Evolutionary conservation across 2,113 vertebrate genomes (phyloP).

Genomic region (Salminus brasiliensis): DNA sequence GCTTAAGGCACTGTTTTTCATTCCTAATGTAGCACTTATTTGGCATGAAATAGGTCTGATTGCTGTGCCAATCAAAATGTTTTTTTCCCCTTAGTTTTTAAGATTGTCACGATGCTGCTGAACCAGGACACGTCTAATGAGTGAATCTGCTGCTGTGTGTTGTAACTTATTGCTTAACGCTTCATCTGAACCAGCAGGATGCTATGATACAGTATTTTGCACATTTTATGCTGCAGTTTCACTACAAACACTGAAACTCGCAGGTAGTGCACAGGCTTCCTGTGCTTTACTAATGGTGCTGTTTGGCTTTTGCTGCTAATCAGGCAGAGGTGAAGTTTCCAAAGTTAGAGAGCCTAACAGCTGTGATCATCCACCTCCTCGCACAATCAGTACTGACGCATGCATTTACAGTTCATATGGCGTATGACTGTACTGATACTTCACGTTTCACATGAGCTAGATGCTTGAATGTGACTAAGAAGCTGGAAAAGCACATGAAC

Average conservation of each 20-base stretch:
- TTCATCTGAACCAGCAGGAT: slow-evolving; percentile 7
- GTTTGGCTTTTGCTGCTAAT: not conserved
- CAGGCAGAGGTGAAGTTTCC: not conserved
- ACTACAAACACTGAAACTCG: not conserved
- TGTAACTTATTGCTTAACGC: not conserved
- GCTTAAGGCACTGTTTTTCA: slow-evolving; percentile 25
- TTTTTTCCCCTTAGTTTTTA: not conserved
- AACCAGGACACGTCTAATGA: not conserved
- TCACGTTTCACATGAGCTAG: not conserved
- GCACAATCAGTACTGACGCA: not conserved
- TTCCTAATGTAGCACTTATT: not conserved
- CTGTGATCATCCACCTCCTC: not conserved
- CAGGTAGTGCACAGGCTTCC: not conserved
- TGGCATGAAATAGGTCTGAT: slow-evolving; percentile 11
- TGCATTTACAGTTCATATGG: not conserved
- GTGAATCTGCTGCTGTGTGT: not conserved
- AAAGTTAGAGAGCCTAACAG: not conserved
- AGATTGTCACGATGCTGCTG: not conserved
- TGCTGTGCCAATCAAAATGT: slow-evolving; percentile 23
- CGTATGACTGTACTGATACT: not conserved
- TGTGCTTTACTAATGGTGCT: not conserved
- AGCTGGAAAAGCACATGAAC: not conserved
- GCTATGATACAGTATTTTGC: slow-evolving; percentile 2
- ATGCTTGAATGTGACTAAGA: not conserved
- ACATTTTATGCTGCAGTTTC: slow-evolving; percentile 4